Percentiles rank a stretch among this genome's conserved stretches.
phyloP scores from a whole-genome alignment of 2,113 vertebrate species.

The Litocranius walleri region DNA sequence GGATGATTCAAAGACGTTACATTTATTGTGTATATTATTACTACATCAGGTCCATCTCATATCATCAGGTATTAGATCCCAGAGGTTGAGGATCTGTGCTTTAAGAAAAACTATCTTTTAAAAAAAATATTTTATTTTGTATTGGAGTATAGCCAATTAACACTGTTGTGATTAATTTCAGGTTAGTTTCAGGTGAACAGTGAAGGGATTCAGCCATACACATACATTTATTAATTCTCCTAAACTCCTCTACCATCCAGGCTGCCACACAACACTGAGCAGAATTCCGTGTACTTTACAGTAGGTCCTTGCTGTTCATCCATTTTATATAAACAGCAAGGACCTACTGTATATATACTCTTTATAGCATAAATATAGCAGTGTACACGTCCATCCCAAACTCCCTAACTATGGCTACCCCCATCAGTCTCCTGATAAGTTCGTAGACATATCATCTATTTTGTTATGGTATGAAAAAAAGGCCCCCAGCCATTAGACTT shows the following conservation, averaged over 20 bases:
- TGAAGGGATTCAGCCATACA: not conserved
- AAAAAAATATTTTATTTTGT: not conserved
- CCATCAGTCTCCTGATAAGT: not conserved
- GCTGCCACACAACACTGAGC: not conserved
- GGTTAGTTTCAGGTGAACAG: not conserved
- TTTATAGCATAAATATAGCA: not conserved
- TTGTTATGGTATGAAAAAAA: not conserved
- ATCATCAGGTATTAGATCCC: not conserved
- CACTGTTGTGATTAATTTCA: not conserved
- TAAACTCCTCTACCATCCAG: not conserved
- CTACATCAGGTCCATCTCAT: not conserved
- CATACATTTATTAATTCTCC: not conserved
- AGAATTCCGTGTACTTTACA: not conserved
- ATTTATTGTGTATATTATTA: not conserved
- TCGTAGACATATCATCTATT: not conserved
- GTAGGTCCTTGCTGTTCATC: not conserved
- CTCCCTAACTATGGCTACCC: not conserved
- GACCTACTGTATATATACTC: not conserved
- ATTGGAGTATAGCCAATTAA: not conserved
- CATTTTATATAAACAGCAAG: not conserved
- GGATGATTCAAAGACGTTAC: not conserved
- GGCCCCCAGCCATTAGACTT: rapidly evolving
- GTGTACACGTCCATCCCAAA: not conserved
- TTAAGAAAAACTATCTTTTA: not conserved
- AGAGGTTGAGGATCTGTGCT: not conserved